Conservation (phyloP, 2,113 vertebrate species). For the Felis chaus region DNA sequence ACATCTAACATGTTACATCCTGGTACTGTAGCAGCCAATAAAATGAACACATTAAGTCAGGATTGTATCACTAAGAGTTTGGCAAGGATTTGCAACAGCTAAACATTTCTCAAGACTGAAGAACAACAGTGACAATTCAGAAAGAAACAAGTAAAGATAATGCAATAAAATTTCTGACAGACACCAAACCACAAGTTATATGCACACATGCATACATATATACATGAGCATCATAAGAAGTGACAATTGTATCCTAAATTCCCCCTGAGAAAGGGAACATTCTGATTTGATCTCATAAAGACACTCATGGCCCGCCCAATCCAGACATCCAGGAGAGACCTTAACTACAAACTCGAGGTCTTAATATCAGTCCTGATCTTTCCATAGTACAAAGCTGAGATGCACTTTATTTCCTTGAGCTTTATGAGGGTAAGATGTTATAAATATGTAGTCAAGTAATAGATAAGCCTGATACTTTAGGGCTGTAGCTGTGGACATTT, state of each 20-base stretch:
- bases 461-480: background rate
- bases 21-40: background rate
- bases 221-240: background rate
- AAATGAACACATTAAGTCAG: background rate
- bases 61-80: background rate
- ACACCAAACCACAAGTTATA: background rate
- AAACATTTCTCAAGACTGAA: background rate
- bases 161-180: background rate
- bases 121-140: background rate
- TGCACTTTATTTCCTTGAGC: constrained; percentile 17
- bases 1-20: background rate
- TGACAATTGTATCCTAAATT: background rate
- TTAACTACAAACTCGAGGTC: background rate
- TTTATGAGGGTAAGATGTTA: constrained; percentile 57
- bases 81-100: background rate
- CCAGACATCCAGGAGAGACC: background rate
- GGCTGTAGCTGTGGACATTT: background rate
- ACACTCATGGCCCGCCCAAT: background rate
- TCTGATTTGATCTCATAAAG: background rate
- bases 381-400: background rate
- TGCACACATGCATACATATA: background rate
- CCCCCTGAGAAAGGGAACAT: background rate
- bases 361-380: background rate
- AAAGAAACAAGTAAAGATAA: background rate
- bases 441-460: constrained; percentile 19